A percentile compares a stretch with the other conserved stretches of the same genome.
Conservation (phyloP, 1,140 invertebrate species). For the Drosophila sproati region DNA sequence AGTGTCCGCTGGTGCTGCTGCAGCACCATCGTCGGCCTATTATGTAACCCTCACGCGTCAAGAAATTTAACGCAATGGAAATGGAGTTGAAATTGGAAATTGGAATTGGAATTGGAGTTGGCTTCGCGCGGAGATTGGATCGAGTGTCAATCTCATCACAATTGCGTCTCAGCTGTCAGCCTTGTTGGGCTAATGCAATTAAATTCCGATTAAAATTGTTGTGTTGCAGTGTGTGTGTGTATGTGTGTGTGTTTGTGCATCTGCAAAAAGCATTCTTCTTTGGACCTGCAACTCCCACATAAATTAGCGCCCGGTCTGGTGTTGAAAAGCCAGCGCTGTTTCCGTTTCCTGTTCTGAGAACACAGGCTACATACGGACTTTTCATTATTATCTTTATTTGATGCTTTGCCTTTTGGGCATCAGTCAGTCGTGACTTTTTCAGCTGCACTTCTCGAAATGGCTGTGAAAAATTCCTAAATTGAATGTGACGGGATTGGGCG, state of each 20-base stretch:
- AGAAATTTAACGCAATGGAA: slow-evolving; percentile 67
- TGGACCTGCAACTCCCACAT: slow-evolving; percentile 62
- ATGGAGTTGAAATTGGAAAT: neutral
- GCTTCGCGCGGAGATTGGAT: slow-evolving; percentile 18
- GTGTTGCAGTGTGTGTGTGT: no score
- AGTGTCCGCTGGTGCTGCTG: slow-evolving; percentile 20
- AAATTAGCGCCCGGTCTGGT: slow-evolving; percentile 60
- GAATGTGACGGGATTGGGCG: neutral
- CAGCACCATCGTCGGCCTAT: slow-evolving; percentile 46
- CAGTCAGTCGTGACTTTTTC: slow-evolving; percentile 10
- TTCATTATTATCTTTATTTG: slow-evolving; percentile 1
- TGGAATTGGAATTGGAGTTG: slow-evolving; percentile 7
- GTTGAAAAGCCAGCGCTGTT: slow-evolving; percentile 38
- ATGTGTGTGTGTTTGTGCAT: neutral
- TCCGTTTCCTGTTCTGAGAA: slow-evolving; percentile 41
- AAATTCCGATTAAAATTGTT: slow-evolving; percentile 72
- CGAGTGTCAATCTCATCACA: slow-evolving; percentile 12
- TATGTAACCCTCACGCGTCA: slow-evolving; percentile 74
- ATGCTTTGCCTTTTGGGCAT: neutral
- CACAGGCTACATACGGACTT: neutral
- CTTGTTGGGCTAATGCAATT: slow-evolving; percentile 72
- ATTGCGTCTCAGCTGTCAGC: slow-evolving; percentile 46
- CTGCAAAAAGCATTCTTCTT: slow-evolving; percentile 5
- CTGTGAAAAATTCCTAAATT: neutral
- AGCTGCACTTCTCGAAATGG: slow-evolving; percentile 9